A percentile compares a stretch with the other conserved stretches of the same genome.
These are phyloP conservation scores for Protodeltote pygarga DNA, from an alignment of 2,888 invertebrate species.

Conservation along the genomic window DNA sequence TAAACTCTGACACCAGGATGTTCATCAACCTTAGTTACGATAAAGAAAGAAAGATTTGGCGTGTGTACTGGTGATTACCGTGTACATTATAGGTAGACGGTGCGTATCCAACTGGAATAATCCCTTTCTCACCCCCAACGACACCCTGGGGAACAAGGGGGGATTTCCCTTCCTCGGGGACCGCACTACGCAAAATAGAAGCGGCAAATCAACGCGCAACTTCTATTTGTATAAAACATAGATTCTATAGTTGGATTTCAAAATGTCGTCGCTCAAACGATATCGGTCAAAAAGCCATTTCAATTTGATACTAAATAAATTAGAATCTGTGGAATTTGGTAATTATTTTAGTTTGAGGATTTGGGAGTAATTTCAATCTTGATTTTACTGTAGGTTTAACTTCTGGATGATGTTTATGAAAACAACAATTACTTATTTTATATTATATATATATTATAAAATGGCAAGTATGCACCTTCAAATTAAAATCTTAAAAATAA, in stretches of 20 bases:
- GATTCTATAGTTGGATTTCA: constrained; percentile 12
- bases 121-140: constrained; percentile 45
- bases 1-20: no score
- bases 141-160: constrained; percentile 31
- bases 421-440: no score
- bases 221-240: constrained; percentile 19
- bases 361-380: no score
- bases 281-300: constrained; percentile 43
- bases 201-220: constrained; percentile 12
- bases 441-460: no score
- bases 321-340: constrained; percentile 63
- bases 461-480: no score
- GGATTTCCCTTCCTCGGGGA: constrained; percentile 6
- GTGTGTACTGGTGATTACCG: constrained; percentile 17
- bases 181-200: constrained; percentile 14
- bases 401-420: no score
- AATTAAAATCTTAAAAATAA: no score
- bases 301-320: constrained; percentile 66
- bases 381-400: no score
- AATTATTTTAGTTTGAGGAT: no score
- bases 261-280: constrained; percentile 40
- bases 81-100: constrained; percentile 20
- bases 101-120: constrained; percentile 34
- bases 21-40: no score
- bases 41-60: no score